Percentiles rank a stretch among this genome's conserved stretches.
phyloP scores from a whole-genome alignment of 2,797 vertebrate species.

The Columba guinea region DNA sequence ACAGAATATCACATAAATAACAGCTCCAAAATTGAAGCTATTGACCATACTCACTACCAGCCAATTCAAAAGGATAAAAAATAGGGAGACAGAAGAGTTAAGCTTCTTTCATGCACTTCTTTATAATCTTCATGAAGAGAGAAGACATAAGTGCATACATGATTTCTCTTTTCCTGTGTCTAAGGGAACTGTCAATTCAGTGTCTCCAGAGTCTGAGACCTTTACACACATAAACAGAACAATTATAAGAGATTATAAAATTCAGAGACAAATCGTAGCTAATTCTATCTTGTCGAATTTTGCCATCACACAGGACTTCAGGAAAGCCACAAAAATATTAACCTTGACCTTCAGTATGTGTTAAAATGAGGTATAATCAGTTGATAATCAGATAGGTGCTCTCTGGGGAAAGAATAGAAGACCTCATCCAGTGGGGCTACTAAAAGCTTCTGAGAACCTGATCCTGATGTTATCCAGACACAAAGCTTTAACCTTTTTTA shows the following conservation, averaged over 20 bases:
- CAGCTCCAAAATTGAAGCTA: background rate
- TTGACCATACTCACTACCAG: background rate
- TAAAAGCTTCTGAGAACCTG: slow-evolving; percentile 4
- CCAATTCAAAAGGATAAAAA: background rate
- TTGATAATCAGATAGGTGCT: background rate
- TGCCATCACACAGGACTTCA: background rate
- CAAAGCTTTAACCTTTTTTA: background rate
- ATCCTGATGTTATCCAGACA: background rate
- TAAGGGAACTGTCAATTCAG: background rate
- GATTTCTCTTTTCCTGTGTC: background rate
- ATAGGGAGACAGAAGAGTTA: background rate
- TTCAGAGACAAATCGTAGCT: background rate
- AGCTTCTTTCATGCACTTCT: background rate
- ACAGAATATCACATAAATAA: background rate
- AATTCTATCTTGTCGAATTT: background rate
- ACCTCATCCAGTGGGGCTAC: background rate
- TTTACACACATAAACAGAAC: background rate
- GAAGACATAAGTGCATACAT: background rate
- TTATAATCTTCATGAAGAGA: background rate
- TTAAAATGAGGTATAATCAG: background rate
- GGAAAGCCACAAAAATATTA: background rate
- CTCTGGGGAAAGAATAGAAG: background rate
- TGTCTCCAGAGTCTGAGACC: background rate
- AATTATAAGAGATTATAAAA: background rate
- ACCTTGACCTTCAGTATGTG: background rate